A percentile compares a stretch with the other conserved stretches of the same genome.
Evolutionary conservation across 2,113 vertebrate species (phyloP).

Genomic region (Oncorhynchus clarkii): DNA sequence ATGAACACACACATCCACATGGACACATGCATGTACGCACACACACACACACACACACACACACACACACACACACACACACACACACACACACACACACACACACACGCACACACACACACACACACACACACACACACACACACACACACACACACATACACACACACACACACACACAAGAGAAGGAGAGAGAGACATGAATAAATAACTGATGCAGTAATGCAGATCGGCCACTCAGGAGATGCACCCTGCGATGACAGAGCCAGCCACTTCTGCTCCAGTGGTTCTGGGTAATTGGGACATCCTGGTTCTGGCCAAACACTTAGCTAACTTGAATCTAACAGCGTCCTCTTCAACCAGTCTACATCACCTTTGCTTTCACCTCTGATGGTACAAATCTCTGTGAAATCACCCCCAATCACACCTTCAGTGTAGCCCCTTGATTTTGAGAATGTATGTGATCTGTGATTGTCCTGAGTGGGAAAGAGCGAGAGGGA

Average conservation of each 20-base stretch:
- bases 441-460: not conserved
- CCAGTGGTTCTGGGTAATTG: slow-evolving; percentile 32
- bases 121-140: not conserved
- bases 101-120: slow-evolving; percentile 6
- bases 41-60: not conserved
- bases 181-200: not conserved
- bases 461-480: not conserved
- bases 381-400: not conserved
- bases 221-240: not conserved
- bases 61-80: slow-evolving; percentile 1
- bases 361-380: not conserved
- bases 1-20: not conserved
- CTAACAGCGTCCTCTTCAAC: not conserved
- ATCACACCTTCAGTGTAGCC: not conserved
- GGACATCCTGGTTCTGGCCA: slow-evolving; percentile 6
- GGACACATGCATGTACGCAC: not conserved
- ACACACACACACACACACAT: slow-evolving; percentile 4
- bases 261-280: slow-evolving; percentile 9
- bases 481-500: slow-evolving; percentile 1
- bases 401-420: not conserved
- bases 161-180: not conserved
- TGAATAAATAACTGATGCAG: slow-evolving; percentile 1
- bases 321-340: not conserved
- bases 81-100: slow-evolving; percentile 2
- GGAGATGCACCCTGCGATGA: not conserved